Evolutionary conservation across 2,113 vertebrate genomes (phyloP).

Genomic region (Pogona vitticeps): DNA sequence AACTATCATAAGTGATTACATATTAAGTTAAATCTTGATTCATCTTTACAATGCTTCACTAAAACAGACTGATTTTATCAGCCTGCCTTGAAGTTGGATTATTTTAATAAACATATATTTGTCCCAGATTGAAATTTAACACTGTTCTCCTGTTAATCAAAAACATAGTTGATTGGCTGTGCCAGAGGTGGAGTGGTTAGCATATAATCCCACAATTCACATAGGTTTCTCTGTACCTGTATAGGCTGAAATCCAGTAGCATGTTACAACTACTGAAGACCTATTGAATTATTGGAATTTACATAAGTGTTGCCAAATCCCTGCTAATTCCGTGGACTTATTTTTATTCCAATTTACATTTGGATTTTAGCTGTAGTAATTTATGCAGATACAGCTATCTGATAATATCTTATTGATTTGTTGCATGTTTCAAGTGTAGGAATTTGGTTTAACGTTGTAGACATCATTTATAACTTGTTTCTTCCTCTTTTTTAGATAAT

Average conservation of each 20-base stretch:
- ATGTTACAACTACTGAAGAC: too few relatives aligned
- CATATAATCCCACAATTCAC: not conserved
- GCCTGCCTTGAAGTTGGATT: not conserved
- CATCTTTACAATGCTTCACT: not conserved
- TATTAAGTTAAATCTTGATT: not conserved
- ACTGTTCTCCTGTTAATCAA: not conserved
- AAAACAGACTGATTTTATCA: not conserved
- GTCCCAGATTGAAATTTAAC: not conserved
- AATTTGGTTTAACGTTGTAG: slow-evolving; percentile 56
- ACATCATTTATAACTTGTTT: slow-evolving; percentile 44
- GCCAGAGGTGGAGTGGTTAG: not conserved
- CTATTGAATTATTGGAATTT: too few relatives aligned
- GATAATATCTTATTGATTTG: not conserved
- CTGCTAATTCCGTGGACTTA: too few relatives aligned
- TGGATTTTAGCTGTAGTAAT: too few relatives aligned
- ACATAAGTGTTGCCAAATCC: too few relatives aligned
- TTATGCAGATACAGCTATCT: not conserved
- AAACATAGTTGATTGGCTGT: not conserved
- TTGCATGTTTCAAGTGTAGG: slow-evolving; percentile 43
- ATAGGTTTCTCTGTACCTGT: not conserved
- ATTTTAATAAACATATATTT: not conserved
- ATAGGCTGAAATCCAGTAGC: too few relatives aligned
- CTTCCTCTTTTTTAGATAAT: slow-evolving; percentile 87
- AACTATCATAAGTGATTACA: not conserved
- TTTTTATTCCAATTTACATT: too few relatives aligned